Evolutionary conservation across 2,797 vertebrate genomes (phyloP).

Genomic region (Sebastes matsubarae): DNA sequence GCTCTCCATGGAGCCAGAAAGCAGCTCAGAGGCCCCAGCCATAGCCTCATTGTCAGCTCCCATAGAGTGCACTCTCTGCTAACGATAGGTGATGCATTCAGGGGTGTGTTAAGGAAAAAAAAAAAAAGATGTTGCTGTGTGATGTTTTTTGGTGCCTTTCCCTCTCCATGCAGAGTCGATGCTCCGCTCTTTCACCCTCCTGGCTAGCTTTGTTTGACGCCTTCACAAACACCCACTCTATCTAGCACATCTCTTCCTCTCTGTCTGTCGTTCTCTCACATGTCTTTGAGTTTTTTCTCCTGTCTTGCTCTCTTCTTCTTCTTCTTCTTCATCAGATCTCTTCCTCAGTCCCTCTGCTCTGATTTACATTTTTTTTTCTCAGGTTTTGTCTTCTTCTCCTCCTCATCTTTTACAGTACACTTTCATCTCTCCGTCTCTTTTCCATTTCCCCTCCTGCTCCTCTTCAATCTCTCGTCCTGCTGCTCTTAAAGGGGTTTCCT

Average conservation of each 20-base stretch:
- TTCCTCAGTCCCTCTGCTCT: conserved; percentile 43
- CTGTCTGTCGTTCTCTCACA: conserved; percentile 20
- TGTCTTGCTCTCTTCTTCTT: conserved; percentile 28
- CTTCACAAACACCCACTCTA: conserved; percentile 77
- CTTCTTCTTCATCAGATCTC: conserved; percentile 40
- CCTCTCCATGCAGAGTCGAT: conserved; percentile 9
- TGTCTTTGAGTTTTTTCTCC: conserved; percentile 19
- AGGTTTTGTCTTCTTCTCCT: conserved; percentile 13
- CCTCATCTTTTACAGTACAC: conserved; percentile 5
- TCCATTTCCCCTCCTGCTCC: neutral
- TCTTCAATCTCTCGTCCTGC: neutral
- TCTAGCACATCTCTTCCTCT: conserved; percentile 33
- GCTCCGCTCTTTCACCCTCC: conserved; percentile 29
- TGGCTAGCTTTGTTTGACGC: conserved; percentile 75
- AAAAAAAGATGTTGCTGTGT: neutral
- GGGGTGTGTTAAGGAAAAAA: neutral
- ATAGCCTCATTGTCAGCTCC: conserved; percentile 18
- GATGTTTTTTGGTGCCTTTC: neutral
- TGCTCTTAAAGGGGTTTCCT: conserved; percentile 7
- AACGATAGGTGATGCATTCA: conserved; percentile 53
- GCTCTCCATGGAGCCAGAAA: conserved; percentile 52
- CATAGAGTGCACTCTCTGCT: neutral
- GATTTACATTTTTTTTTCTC: conserved; percentile 51
- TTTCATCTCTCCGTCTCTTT: neutral
- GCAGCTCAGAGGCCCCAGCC: conserved; percentile 38